Conservation (phyloP, 2,888 invertebrate genomes). For the Andrena marginata region DNA sequence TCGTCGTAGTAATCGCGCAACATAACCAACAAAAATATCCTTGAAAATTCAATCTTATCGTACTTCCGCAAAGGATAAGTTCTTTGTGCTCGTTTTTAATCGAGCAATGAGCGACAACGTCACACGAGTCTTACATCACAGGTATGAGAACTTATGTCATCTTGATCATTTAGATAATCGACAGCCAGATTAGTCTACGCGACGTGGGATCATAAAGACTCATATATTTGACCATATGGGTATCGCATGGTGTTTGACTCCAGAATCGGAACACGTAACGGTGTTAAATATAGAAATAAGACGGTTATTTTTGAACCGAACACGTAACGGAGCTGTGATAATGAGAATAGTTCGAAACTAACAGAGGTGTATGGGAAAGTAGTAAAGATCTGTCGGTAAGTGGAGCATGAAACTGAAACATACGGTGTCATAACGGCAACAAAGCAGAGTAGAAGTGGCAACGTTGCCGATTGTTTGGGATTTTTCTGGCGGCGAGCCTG, state of each 20-base stretch:
- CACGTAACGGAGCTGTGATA: slow-evolving; percentile 12
- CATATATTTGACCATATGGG: background rate
- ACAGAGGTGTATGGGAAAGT: slow-evolving; percentile 62
- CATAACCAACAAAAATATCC: slow-evolving; percentile 8
- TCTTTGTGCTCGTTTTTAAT: slow-evolving; percentile 19
- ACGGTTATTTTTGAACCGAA: slow-evolving; percentile 14
- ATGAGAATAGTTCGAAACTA: slow-evolving; percentile 33
- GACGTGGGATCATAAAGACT: background rate
- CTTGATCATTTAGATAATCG: slow-evolving; percentile 25
- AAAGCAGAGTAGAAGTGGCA: slow-evolving; percentile 71
- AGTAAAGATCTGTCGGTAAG: slow-evolving; percentile 74
- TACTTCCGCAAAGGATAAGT: slow-evolving; percentile 29
- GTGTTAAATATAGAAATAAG: slow-evolving; percentile 14
- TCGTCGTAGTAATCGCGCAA: slow-evolving; percentile 7
- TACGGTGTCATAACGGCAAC: slow-evolving; percentile 74
- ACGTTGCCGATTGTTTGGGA: slow-evolving; percentile 81
- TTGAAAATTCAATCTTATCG: slow-evolving; percentile 53
- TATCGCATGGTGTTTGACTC: background rate
- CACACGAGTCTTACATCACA: slow-evolving; percentile 35
- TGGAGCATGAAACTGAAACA: slow-evolving; percentile 80
- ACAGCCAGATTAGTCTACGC: background rate
- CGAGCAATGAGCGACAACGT: slow-evolving; percentile 6
- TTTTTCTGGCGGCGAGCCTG: slow-evolving; percentile 76
- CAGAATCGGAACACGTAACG: slow-evolving; percentile 22
- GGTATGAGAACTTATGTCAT: slow-evolving; percentile 22